A percentile compares a stretch with the other conserved stretches of the same genome.
Conservation (phyloP, 2,888 invertebrate genomes). For the Ochropleura leucogaster region DNA sequence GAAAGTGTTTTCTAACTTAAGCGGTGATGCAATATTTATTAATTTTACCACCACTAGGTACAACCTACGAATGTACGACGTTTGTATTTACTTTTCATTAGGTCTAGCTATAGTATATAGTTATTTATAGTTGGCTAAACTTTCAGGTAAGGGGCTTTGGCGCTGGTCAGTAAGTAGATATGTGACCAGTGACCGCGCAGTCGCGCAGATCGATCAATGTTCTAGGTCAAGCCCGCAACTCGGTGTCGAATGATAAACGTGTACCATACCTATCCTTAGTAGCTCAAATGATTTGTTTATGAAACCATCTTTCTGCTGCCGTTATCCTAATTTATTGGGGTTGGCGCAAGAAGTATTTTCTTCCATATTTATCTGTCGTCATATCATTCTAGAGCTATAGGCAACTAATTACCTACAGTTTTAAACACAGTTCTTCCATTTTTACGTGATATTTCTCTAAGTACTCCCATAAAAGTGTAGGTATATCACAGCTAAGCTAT, state of each 20-base stretch:
- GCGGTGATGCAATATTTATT: slow-evolving; percentile 10
- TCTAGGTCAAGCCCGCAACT: not conserved
- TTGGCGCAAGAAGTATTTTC: too few species aligned
- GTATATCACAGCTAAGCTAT: too few species aligned
- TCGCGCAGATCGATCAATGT: slow-evolving; percentile 16
- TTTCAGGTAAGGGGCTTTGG: not conserved
- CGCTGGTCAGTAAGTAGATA: not conserved
- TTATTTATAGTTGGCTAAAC: not conserved
- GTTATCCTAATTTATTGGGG: not conserved
- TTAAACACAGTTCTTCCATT: not conserved
- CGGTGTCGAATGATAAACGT: not conserved
- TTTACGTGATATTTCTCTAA: not conserved
- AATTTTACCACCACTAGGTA: slow-evolving; percentile 1
- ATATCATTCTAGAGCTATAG: not conserved
- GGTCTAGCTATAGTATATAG: too few species aligned
- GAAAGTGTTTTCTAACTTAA: not conserved
- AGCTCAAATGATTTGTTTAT: not conserved
- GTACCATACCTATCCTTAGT: not conserved
- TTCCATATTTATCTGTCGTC: too few species aligned
- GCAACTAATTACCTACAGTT: not conserved
- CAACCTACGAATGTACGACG: not conserved
- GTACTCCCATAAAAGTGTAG: too few species aligned
- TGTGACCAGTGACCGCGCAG: slow-evolving; percentile 1
- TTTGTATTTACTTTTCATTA: slow-evolving; percentile 32
- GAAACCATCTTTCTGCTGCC: not conserved